A percentile compares a stretch with the other conserved stretches of the same genome.
Evolutionary conservation across 2,797 vertebrate genomes (phyloP).

Genomic region (Merluccius polli): DNA sequence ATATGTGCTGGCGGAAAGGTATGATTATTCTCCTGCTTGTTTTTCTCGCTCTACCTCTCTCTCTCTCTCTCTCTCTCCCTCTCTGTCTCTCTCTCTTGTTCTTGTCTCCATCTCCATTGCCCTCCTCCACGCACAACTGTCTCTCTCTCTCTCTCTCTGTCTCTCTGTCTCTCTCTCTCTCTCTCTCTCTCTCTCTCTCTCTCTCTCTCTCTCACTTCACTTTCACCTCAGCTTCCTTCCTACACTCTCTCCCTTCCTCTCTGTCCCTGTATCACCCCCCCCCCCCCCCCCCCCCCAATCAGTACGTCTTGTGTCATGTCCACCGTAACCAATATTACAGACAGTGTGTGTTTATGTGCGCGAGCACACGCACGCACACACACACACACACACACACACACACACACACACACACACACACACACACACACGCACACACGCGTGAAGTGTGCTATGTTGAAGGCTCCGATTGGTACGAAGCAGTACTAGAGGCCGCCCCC

Average conservation of each 20-base stretch:
- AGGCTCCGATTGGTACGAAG: not conserved
- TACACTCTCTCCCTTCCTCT: not conserved
- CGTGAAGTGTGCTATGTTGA: too few relatives aligned
- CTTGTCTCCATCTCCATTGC: not conserved
- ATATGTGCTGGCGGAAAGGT: conserved; percentile 56
- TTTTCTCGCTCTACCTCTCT: not conserved
- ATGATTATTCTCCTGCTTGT: conserved; percentile 43
- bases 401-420: conserved; percentile 10
- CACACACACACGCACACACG: conserved; percentile 3
- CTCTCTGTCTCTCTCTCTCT: not conserved
- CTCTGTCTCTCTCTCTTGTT: conserved; percentile 4
- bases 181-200: conserved; percentile 7
- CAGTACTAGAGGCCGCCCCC: not conserved
- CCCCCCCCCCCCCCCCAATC: too few relatives aligned
- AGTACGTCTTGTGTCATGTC: too few relatives aligned
- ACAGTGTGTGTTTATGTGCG: too few relatives aligned
- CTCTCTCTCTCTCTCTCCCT: not conserved
- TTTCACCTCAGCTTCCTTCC: too few relatives aligned
- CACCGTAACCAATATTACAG: not conserved
- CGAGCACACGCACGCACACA: not conserved
- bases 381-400: conserved; percentile 3
- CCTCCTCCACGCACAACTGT: not conserved
- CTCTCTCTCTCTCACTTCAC: not conserved
- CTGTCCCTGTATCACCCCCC: too few relatives aligned
- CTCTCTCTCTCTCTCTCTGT: conserved; percentile 1